phyloP scores from a whole-genome alignment of 2,113 vertebrate species.

The Brachyhypopomus occidentalis region DNA sequence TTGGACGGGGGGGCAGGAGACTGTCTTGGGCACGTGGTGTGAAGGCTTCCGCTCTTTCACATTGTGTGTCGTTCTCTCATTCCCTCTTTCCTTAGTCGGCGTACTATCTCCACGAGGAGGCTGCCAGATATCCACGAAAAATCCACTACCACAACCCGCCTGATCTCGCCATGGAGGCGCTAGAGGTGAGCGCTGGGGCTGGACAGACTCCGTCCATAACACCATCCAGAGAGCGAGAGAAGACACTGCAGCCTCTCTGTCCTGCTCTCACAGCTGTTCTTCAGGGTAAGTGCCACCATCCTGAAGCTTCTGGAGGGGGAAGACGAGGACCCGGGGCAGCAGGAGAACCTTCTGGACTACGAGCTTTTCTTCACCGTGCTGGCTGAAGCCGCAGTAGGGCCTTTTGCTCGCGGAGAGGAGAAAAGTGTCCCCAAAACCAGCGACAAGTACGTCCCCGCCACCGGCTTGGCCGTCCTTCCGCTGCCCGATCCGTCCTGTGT shows the following conservation, averaged over 20 bases:
- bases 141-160: constrained; percentile 99
- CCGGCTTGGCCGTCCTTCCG: neutral
- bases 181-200: constrained; percentile 82
- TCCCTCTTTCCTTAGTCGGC: constrained; percentile 71
- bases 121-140: constrained; percentile 94
- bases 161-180: constrained; percentile 94
- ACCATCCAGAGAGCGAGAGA: too few species aligned
- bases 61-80: neutral
- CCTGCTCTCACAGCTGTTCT: constrained; percentile 81
- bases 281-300: constrained; percentile 90
- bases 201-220: neutral
- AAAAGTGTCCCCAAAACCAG: constrained; percentile 89
- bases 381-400: constrained; percentile 88
- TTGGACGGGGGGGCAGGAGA: too few species aligned
- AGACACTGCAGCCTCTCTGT: neutral
- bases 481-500: too few species aligned
- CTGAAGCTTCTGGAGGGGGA: constrained; percentile 86
- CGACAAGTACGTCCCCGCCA: constrained; percentile 84
- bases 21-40: too few species aligned
- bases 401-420: constrained; percentile 95
- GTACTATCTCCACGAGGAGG: constrained; percentile 92
- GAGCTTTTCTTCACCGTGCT: constrained; percentile 87
- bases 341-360: constrained; percentile 78
- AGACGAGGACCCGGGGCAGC: constrained; percentile 51
- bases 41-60: too few species aligned